Conservation (phyloP, 1,140 invertebrate genomes). For the Cheumatopsyche charites region DNA sequence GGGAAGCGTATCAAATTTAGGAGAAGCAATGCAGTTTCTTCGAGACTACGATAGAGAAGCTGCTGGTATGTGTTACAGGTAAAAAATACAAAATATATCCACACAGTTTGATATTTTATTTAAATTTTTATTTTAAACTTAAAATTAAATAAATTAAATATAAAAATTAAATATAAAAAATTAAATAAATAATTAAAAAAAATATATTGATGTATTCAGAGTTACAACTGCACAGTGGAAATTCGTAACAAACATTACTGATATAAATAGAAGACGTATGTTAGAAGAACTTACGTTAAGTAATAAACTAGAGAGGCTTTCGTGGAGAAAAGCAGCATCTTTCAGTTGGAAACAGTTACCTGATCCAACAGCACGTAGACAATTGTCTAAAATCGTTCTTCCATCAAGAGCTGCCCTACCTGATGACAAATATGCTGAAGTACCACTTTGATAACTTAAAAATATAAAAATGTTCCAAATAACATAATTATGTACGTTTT, state of each 20-base stretch:
- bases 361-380: constrained; percentile 70
- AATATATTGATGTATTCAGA: too few relatives aligned
- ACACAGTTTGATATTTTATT: neutral
- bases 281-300: constrained; percentile 72
- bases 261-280: constrained; percentile 72
- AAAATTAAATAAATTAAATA: neutral
- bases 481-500: constrained; percentile 47
- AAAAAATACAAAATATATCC: neutral
- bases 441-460: constrained; percentile 51
- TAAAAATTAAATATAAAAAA: neutral
- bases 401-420: constrained; percentile 74
- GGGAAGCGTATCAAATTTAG: constrained; percentile 73
- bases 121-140: too few relatives aligned
- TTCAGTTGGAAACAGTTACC: constrained; percentile 71
- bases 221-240: constrained; percentile 76
- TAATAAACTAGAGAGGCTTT: constrained; percentile 74
- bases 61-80: constrained; percentile 70
- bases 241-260: constrained; percentile 80
- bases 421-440: constrained; percentile 77
- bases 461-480: neutral
- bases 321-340: constrained; percentile 72
- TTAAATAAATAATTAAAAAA: neutral
- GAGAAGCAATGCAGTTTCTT: constrained; percentile 73
- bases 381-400: constrained; percentile 73
- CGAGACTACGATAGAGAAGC: constrained; percentile 75